Evolutionary conservation across 2,888 invertebrate genomes (phyloP).

Genomic region (Papilio protenor): DNA sequence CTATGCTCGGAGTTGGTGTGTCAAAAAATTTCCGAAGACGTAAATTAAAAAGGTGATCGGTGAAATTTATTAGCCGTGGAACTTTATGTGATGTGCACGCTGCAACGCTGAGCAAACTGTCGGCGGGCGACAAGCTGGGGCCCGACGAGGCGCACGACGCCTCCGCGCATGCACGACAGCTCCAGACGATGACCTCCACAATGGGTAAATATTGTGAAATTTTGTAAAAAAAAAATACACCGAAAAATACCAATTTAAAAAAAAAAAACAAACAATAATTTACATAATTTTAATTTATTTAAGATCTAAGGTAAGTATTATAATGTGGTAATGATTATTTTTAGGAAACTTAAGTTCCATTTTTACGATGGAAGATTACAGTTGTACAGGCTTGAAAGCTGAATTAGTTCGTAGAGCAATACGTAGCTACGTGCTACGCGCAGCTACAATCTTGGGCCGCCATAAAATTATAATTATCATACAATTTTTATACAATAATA

Average conservation of each 20-base stretch:
- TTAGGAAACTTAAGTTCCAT: not conserved
- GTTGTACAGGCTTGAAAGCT: not conserved
- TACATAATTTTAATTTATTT: not conserved
- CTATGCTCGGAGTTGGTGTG: conserved; percentile 79
- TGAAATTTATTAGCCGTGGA: conserved; percentile 67
- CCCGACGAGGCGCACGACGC: conserved; percentile 75
- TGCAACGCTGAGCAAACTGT: conserved; percentile 74
- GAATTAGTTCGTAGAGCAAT: conserved; percentile 36
- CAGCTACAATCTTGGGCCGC: conserved; percentile 23
- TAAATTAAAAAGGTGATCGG: conserved; percentile 80
- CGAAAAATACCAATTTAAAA: too few species aligned
- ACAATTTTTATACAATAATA: too few species aligned
- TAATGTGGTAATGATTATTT: not conserved
- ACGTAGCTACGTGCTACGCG: conserved; percentile 45
- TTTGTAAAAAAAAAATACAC: too few species aligned
- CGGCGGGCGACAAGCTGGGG: conserved; percentile 75
- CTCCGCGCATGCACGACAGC: conserved; percentile 72
- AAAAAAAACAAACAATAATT: not conserved
- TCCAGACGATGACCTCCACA: conserved; percentile 83
- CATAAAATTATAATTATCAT: not conserved
- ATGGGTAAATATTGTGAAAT: conserved; percentile 73
- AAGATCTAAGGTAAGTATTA: too few species aligned
- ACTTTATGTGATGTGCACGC: conserved; percentile 76
- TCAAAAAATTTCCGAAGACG: conserved; percentile 71
- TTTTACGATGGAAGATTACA: not conserved